Evolutionary conservation across 2,888 invertebrate genomes (phyloP), one percentile per base, ranked within the genome.

Genomic region (Drosophila neutralis): DNA sequence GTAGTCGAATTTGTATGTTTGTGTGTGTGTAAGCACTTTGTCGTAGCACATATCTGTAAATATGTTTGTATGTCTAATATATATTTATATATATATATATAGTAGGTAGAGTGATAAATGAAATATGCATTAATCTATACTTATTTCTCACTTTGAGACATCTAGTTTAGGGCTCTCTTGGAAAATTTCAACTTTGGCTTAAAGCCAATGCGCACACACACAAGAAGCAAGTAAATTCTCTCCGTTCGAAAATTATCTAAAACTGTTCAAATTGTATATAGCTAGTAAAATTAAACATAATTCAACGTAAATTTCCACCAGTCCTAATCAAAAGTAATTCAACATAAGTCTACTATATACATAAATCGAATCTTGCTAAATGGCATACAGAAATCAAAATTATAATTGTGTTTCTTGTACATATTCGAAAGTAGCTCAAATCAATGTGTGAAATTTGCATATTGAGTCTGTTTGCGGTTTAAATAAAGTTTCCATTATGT

Each of bases 401-500:
- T 60, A 48, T 40, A 31, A 53, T 57, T 62, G 62, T 72, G 42
- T 73, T 70, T 75, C 73, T 72, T 85, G 87, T 88, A 90, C 63
- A 87, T 90, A 89, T 54, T 67, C 60, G 24, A 80, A 69, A 49
- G 57, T 82, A 80, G 72, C 69, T 83, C 74, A 71, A 69, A 54
- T 61, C 58, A 42, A 15, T 58, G 68, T 72, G 64, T 52, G 56
- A 83, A 67, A 69, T 78, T 59, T 70, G 4, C 54, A 58, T 72
- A 73, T 79, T 89, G 86, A 79, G 82, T 83, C 80, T 58, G 69
- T 71, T 72, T 66, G 65, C 64, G 82, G 79, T 83, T 86, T 80
- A 83, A 90, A 80, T 81, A 80, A 77, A 83, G 80, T 87, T 88
- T 87, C 73, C 63, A 68, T 52, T 57, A 59, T 57, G 69, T 54